Base-by-base conservation (phyloP, 1,140 invertebrate species). In the Leucophenga varia region DNA sequence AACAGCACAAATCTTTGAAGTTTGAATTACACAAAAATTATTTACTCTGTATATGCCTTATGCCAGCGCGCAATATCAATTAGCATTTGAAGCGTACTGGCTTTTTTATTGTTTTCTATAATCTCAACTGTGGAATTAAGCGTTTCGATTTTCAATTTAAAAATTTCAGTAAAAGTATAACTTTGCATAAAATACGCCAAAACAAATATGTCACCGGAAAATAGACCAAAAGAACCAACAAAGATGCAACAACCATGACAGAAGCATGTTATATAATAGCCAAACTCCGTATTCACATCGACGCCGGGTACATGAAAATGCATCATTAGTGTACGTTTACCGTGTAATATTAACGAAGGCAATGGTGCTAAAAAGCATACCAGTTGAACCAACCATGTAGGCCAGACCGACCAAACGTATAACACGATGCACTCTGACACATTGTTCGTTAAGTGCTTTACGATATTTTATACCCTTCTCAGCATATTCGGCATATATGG, bases 31-130 rank as follows among this genome's bases (percentile, higher is more conserved):
- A 18, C 7, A 30, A 30, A 5, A 35, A 10, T 7, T 10, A 45
- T 19, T 45, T 20, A 45, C 43, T 14, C 14, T 12, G 28, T 20
- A 9, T 45, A 45, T 12, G 3, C 25, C 9, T 45, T 31, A 20
- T 45, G 31, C 43, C 43, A 45, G 12, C 25, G 18, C n/a, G 37
- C 32, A 18, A 45, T 45, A 37, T 45, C 43, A 8, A 36, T 13
- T 6, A 45, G 16, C 19, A 45, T 9, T 16, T 37, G 35, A 8
- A 20, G 22, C 21, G 25, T 18, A 22, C 19, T n/a, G n/a, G n/a
- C n/a, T n/a, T n/a, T 19, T 3, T 37, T 21, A 10, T 36, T 32
- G 12, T 16, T 25, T 6, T 25, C 20, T 10, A 21, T 12, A 12
- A 25, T 2, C 17, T 37, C 19, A 4, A 45, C 21, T 10, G 25